Conservation (phyloP, 2,888 invertebrate genomes). For the Zaprionus obscuricornis region DNA sequence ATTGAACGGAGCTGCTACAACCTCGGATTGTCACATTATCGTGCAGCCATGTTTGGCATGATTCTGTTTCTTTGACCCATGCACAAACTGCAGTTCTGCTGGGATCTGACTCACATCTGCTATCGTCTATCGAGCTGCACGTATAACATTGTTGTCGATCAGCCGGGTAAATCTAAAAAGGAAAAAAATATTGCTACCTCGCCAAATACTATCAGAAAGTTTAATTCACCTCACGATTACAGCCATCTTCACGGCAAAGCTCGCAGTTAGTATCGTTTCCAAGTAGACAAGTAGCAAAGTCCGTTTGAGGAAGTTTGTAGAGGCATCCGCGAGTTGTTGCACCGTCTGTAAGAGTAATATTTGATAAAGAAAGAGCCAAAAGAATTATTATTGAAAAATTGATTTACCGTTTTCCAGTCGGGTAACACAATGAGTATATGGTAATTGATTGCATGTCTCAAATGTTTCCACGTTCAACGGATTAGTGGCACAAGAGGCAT, state of each 20-base stretch:
- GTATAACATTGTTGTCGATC: slow-evolving; percentile 74
- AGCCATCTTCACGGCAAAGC: slow-evolving; percentile 65
- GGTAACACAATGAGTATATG: slow-evolving; percentile 74
- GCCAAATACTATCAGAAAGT: not conserved
- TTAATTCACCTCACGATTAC: slow-evolving; percentile 73
- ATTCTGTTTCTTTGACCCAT: slow-evolving; percentile 60
- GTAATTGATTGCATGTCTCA: slow-evolving; percentile 60
- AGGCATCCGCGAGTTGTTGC: slow-evolving; percentile 77
- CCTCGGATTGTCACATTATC: slow-evolving; percentile 75
- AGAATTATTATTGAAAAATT: not conserved
- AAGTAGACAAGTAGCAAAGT: slow-evolving; percentile 71
- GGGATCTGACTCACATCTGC: slow-evolving; percentile 73
- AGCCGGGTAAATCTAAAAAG: slow-evolving; percentile 71
- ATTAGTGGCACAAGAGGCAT: slow-evolving; percentile 69
- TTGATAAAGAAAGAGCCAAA: not conserved
- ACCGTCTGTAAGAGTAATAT: slow-evolving; percentile 57
- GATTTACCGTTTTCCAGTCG: slow-evolving; percentile 54
- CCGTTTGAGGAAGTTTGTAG: slow-evolving; percentile 53
- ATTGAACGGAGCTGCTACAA: slow-evolving; percentile 70
- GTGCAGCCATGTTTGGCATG: slow-evolving; percentile 64
- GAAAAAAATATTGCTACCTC: not conserved
- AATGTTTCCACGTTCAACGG: slow-evolving; percentile 57
- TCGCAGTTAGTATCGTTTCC: slow-evolving; percentile 68
- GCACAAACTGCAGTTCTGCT: slow-evolving; percentile 54
- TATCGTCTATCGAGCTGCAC: slow-evolving; percentile 72